Base-by-base conservation (phyloP, 1,140 invertebrate genomes). In the Trachymyrmex septentrionalis region DNA sequence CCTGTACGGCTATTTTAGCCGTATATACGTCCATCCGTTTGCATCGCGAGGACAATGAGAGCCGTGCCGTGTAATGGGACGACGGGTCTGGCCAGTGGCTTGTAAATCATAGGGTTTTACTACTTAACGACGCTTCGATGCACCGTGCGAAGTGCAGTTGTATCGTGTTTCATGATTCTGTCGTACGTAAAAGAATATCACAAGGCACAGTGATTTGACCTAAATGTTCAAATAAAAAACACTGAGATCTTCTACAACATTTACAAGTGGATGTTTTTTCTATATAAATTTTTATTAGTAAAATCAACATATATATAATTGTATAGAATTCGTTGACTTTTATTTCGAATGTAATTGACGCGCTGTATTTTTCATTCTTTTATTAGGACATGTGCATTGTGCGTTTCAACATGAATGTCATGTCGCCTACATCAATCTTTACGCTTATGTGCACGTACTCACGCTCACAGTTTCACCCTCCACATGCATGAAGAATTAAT, bases 401-500 rank as follows among this genome's bases (percentile, higher is more conserved):
- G 30, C 55, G 12, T 78, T 77, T 38, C 44, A 44, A 63, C 38
- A 21, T 61, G 27, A 1, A 21, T 30, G 19, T 55, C 24, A 61
- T 12, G 30, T 63, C 34, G 10, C 2, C 2, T 24, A 9, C n/a
- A n/a, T 27, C 38, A 21, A 57, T 16, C 53, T 38, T 44, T 53
- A 30, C 3, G 50, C 16, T 16, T 19, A 5, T 38, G 24, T 53
- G 7, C 67, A 27, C 14, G 19, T 67, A n/a, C 14, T 53, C 30
- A 53, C 24, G 19, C 34, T 82, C 78, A 71, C 64, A 27, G 50
- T 57, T n/a, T 81, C 61, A 21, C 10, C 12, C n/a, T n/a, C 38
- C 80, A 66, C 86, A 91, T 14, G 64, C 85, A 66, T 71, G 67
- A 27, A 80, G 86, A 67, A 92, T 93, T 93, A 92, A 92, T 93